phyloP scores from a whole-genome alignment of 2,113 vertebrate genomes.

The Sterrhoptilus dennistouni region DNA sequence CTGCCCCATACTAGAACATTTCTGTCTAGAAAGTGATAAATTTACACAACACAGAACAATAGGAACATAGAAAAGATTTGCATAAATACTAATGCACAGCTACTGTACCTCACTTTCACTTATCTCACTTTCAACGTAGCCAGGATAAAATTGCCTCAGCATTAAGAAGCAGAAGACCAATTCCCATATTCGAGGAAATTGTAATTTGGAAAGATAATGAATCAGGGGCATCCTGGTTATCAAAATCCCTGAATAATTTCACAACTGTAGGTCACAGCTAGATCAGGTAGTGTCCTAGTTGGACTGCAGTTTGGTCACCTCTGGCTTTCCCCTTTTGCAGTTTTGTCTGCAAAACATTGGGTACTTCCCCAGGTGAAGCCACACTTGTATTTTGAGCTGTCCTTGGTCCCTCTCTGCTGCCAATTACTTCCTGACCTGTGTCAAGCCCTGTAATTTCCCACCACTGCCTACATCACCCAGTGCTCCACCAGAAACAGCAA shows the following conservation, averaged over 20 bases:
- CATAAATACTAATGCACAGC: not conserved
- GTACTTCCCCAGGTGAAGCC: not conserved
- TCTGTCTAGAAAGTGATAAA: not conserved
- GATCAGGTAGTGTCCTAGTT: not conserved
- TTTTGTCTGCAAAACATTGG: not conserved
- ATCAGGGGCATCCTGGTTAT: not conserved
- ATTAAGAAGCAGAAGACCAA: not conserved
- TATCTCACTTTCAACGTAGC: not conserved
- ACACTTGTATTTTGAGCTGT: not conserved
- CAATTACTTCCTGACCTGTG: not conserved
- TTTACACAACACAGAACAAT: not conserved
- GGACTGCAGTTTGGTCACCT: not conserved
- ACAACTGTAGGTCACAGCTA: not conserved
- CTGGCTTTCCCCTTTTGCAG: not conserved
- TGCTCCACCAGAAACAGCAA: not conserved
- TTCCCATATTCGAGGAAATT: not conserved
- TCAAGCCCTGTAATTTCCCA: not conserved
- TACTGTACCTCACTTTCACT: not conserved
- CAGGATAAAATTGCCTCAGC: not conserved
- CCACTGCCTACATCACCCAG: rapidly evolving
- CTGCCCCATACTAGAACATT: not conserved
- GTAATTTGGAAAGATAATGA: not conserved
- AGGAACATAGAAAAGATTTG: not conserved
- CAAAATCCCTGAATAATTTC: not conserved
- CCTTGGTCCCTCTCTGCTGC: not conserved